Evolutionary conservation across 2,797 vertebrate species (phyloP).

Genomic region (Eulemur rubriventer): DNA sequence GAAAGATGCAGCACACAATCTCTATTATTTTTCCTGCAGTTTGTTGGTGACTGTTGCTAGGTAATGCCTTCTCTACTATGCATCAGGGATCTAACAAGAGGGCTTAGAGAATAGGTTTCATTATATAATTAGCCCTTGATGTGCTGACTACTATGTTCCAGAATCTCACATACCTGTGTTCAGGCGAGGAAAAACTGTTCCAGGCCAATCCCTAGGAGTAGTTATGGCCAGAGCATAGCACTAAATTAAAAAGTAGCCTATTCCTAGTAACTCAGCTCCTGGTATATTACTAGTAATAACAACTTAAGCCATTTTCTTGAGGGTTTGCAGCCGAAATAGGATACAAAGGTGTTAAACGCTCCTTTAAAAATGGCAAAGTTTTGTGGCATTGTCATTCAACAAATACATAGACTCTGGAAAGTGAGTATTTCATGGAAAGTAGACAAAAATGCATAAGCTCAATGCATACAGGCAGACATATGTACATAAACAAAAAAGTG

Average conservation of each 20-base stretch:
- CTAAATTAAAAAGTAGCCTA: neutral
- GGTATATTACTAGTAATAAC: neutral
- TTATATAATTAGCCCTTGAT: conserved; percentile 80
- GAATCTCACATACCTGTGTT: conserved; percentile 65
- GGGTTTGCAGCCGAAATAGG: neutral
- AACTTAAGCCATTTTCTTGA: neutral
- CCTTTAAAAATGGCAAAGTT: neutral
- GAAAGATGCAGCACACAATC: conserved; percentile 65
- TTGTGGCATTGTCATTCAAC: no score
- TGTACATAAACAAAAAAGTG: neutral
- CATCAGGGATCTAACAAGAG: conserved; percentile 75
- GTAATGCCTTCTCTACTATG: conserved; percentile 77
- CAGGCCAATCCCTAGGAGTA: neutral
- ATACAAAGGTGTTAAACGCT: neutral
- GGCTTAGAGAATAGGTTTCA: conserved; percentile 66
- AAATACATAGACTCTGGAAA: neutral
- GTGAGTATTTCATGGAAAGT: neutral
- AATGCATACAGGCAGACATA: neutral
- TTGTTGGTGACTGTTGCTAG: conserved; percentile 84
- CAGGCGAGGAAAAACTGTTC: conserved; percentile 60
- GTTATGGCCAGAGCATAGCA: neutral
- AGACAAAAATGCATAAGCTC: neutral
- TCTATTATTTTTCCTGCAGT: conserved; percentile 74
- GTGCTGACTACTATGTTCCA: conserved; percentile 49
- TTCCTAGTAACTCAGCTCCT: neutral